phyloP scores from a whole-genome alignment of 2,113 vertebrate genomes.

The Heterochromis multidens region DNA sequence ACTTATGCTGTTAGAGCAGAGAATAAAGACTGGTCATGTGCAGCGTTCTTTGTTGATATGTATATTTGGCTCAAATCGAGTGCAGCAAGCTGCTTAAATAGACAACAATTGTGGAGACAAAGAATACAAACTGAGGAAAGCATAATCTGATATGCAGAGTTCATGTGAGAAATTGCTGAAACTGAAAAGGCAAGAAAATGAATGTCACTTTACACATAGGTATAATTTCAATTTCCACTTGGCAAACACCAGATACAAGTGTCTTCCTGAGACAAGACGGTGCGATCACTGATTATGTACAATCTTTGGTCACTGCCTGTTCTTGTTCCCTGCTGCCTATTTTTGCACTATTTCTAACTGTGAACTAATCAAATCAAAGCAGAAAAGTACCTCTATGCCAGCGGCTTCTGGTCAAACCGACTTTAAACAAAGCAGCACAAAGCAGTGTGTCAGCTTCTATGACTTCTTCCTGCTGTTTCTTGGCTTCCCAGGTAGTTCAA shows the following conservation, averaged over 20 bases:
- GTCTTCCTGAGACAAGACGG: not conserved
- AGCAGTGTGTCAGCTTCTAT: not conserved
- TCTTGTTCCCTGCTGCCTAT: not conserved
- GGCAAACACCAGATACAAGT: not conserved
- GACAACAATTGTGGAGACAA: not conserved
- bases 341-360: slow-evolving; percentile 5
- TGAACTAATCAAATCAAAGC: slow-evolving; percentile 30
- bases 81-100: not conserved
- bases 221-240: not conserved
- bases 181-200: not conserved
- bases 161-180: not conserved
- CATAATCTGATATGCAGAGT: not conserved
- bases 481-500: not conserved
- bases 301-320: not conserved
- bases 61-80: slow-evolving; percentile 16
- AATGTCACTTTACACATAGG: not conserved
- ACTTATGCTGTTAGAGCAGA: not conserved
- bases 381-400: not conserved
- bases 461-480: slow-evolving; percentile 1
- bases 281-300: not conserved
- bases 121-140: not conserved
- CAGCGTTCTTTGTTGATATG: not conserved
- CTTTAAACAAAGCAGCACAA: slow-evolving; percentile 1
- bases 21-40: not conserved
- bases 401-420: not conserved